These are phyloP conservation scores for Cynaeus angustus DNA, from an alignment of 2,888 invertebrate species.

Conservation along the genomic window DNA sequence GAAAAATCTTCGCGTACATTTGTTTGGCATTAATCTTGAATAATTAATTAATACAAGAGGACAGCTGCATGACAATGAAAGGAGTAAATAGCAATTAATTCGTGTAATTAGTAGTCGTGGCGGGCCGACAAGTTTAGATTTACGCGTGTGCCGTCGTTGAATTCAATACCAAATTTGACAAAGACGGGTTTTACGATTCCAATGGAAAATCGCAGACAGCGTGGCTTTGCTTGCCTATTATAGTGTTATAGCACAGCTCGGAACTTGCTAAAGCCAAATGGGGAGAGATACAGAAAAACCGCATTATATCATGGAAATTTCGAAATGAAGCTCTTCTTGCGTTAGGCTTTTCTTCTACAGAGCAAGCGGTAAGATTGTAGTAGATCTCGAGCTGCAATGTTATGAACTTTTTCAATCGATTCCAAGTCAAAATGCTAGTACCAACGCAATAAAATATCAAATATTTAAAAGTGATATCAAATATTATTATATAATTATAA, in stretches of 20 bases:
- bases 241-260: conserved; percentile 67
- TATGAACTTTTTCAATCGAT: no score
- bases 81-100: conserved; percentile 69
- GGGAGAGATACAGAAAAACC: conserved; percentile 68
- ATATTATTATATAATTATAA: no score
- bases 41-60: conserved; percentile 43
- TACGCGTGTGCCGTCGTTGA: conserved; percentile 68
- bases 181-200: conserved; percentile 70
- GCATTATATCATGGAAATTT: conserved; percentile 70
- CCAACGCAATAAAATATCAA: no score
- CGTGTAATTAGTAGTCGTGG: conserved; percentile 70
- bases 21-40: conserved; percentile 23
- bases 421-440: no score
- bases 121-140: conserved; percentile 66
- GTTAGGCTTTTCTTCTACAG: conserved; percentile 52
- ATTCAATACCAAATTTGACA: conserved; percentile 72
- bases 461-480: no score
- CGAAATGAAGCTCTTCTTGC: conserved; percentile 57
- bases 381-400: neutral
- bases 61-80: conserved; percentile 38
- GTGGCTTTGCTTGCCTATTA: conserved; percentile 71
- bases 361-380: neutral
- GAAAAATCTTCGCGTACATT: conserved; percentile 1
- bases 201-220: conserved; percentile 71
- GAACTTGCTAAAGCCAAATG: conserved; percentile 67